Base-by-base conservation (phyloP, 2,888 invertebrate genomes). In the Metallyticus violacea region DNA sequence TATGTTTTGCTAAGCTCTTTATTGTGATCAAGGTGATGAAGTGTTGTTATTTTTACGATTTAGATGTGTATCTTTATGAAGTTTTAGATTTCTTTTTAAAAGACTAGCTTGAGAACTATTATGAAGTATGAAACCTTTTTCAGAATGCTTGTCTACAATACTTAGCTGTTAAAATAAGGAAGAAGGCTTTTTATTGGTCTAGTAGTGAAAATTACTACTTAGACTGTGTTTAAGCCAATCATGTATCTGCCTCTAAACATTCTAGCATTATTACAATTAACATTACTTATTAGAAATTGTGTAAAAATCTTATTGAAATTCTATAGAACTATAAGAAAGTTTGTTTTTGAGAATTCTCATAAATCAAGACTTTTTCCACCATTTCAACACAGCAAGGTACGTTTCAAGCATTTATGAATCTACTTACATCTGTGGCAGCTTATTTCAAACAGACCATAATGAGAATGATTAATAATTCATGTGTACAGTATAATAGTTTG, bases 1-100 rank as follows among this genome's bases (percentile, higher is more conserved):
- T 82, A 76, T 27, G 27, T 82, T 82, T 82, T 82, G 82, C 82
- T 82, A 82, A 27, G 76, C 76, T 76, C 7, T 82, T 82, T 82
- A 76, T 76, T 76, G 27, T 82, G 82, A 62, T 82, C 40, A 82
- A 40, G 6, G 25, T 26, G 22, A 27, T 80, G 80, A 27, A 76
- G 27, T 76, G 62, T 76, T 76, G 40, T 81, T 81, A 30, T 81
- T 81, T 81, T 30, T 62, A 62, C 40, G 22, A 62, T 62, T 62
- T 62, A 62, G 40, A 62, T 62, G 40, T 62, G 40, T 62, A 2
- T 62, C 15, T 62, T 15, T 62, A 62, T 62, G 40, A 62, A 62
- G 15, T 62, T 62, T 62, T 62, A 62, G 40, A 62, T 62, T 62
- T 62, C 40, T 62, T 62, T 62, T 62, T 7, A 62, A 62, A 62